These are phyloP conservation scores for Bufo bufo DNA, from an alignment of 2,113 vertebrate species.

Conservation along the genomic window DNA sequence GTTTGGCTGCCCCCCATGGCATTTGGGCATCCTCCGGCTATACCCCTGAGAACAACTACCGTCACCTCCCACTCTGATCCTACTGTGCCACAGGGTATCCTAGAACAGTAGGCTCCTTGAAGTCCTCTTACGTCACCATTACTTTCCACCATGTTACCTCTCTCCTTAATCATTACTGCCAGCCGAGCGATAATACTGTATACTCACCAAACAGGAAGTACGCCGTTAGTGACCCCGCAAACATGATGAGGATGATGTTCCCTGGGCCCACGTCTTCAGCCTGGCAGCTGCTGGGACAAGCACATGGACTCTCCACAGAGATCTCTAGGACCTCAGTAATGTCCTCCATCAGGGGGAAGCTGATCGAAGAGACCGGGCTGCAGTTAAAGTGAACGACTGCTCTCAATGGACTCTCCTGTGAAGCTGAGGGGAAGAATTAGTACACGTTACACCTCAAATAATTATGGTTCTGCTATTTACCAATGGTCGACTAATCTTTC, in stretches of 20 bases:
- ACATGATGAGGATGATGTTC: constrained; percentile 73
- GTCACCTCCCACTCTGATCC: no score
- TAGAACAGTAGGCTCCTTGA: no score
- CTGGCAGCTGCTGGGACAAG: constrained; percentile 70
- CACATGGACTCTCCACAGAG: constrained; percentile 74
- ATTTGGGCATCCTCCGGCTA: no score
- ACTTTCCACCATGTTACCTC: neutral
- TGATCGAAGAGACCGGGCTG: constrained; percentile 61
- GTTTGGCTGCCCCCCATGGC: no score
- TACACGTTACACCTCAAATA: neutral
- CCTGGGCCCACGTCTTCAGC: constrained; percentile 69
- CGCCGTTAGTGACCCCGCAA: constrained; percentile 63
- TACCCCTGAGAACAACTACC: no score
- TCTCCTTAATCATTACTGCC: neutral
- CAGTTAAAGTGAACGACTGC: constrained; percentile 75
- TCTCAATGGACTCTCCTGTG: constrained; percentile 15
- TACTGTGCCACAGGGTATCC: no score
- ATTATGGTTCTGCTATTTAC: neutral
- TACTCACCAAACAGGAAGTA: constrained; percentile 73
- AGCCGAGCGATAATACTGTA: neutral
- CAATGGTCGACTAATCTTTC: no score
- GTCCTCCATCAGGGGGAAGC: constrained; percentile 57
- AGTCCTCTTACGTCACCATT: no score
- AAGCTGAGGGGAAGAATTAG: neutral
- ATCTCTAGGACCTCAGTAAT: constrained; percentile 65